Evolutionary conservation across 2,797 vertebrate species (phyloP).

Genomic region (Gouania willdenowi): DNA sequence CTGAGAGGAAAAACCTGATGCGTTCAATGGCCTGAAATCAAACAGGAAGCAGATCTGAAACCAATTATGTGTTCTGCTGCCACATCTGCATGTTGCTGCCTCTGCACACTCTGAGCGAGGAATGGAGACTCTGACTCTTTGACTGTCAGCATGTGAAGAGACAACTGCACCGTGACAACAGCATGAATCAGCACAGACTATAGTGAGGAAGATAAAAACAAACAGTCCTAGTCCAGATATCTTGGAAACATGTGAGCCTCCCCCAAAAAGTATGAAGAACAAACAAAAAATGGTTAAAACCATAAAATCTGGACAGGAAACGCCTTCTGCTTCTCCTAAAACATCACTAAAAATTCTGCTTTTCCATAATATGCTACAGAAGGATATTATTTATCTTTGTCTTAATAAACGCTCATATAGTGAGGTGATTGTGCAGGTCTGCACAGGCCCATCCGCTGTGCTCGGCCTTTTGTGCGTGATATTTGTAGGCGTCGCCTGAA

Average conservation of each 20-base stretch:
- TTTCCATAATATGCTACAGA: no score
- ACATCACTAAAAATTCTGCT: neutral
- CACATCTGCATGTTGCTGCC: slow-evolving; percentile 57
- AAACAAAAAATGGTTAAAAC: no score
- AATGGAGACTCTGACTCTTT: neutral
- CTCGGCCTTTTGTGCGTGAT: neutral
- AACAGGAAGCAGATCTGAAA: slow-evolving; percentile 56
- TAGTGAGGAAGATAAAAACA: neutral
- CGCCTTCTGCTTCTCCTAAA: neutral
- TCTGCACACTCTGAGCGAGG: slow-evolving; percentile 9
- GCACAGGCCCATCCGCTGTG: slow-evolving; percentile 11
- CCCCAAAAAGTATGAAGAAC: neutral
- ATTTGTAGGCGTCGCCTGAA: no score
- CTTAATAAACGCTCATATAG: slow-evolving; percentile 28
- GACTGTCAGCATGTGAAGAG: slow-evolving; percentile 1
- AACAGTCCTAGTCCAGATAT: neutral
- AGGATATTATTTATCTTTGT: no score
- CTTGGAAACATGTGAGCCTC: neutral
- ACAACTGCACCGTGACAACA: neutral
- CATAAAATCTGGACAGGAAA: slow-evolving; percentile 6
- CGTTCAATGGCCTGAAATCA: neutral
- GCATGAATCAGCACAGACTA: neutral
- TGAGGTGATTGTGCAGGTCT: slow-evolving; percentile 18
- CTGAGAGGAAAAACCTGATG: slow-evolving; percentile 1
- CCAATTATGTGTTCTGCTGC: slow-evolving; percentile 71